Evolutionary conservation across 1,140 invertebrate species (phyloP), one percentile per base, ranked within the genome.

Genomic region (Drosophila mayri): DNA sequence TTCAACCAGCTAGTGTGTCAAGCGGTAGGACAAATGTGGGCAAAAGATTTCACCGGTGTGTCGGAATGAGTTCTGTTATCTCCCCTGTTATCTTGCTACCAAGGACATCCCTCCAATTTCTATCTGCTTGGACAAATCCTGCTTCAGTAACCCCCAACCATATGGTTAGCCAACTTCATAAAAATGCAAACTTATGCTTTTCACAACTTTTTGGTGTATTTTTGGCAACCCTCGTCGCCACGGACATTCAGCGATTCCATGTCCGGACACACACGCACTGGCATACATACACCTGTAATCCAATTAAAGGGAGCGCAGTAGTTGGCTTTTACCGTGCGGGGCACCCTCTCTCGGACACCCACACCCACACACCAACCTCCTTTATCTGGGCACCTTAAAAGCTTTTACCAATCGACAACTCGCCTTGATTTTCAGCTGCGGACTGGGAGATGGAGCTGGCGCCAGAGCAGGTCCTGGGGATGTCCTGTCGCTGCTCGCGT

Each of bases 101-200:
- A 55, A 55, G 58, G 57, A 9, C 25, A 43, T 41, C 47, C 61
- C 32, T 20, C 40, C 20, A 32, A 37, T 41, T 57, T n/a, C 16
- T 9, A 60, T 61, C 35, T 12, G 11, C 61, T 22, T 20, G 18
- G 59, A 7, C n/a, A 41, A 32, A 66, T 22, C 55, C 28, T 4
- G n/a, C 25, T 30, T 11, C 18, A 22, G 4, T 37, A 22, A 25
- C 20, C 32, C 40, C 59, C 43, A 47, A 64, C 62, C 85, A 88
- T 90, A 85, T 85, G 85, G 81, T 73, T 66, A 76, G 52, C 54
- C 61, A 80, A 85, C 86, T 91, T 87, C 63, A 90, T 90, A 91
- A 91, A 91, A 91, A 91, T 91, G 83, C 83, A 91, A 91, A 91
- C 82, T 90, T 90, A 87, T 91, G 86, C 77, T 90, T 63, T 80